Conservation (phyloP, 2,888 invertebrate species). For the Cheilosia impressa region DNA sequence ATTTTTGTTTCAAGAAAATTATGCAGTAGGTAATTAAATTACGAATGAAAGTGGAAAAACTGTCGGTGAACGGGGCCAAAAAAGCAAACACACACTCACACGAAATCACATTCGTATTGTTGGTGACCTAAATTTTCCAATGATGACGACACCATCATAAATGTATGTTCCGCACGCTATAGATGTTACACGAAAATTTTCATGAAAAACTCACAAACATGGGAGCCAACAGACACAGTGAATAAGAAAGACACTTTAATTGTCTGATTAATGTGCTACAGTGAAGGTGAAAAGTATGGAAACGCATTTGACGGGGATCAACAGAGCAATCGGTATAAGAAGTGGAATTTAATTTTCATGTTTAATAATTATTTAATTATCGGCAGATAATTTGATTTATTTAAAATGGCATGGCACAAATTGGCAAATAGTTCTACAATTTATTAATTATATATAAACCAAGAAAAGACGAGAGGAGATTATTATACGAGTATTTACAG, state of each 20-base stretch:
- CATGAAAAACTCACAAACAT: slow-evolving; percentile 50
- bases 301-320: neutral
- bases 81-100: slow-evolving; percentile 13
- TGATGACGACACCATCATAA: slow-evolving; percentile 61
- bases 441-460: no score
- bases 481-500: no score
- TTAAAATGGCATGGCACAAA: no score
- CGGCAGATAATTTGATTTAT: no score
- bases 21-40: slow-evolving; percentile 39
- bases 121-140: slow-evolving; percentile 64
- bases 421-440: no score
- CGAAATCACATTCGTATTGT: slow-evolving; percentile 34
- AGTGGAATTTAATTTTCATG: no score
- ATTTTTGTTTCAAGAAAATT: slow-evolving; percentile 1
- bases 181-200: slow-evolving; percentile 50
- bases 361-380: no score
- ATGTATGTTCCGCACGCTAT: slow-evolving; percentile 46
- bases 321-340: no score
- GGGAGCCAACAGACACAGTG: slow-evolving; percentile 35
- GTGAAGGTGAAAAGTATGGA: slow-evolving; percentile 1
- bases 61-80: slow-evolving; percentile 9
- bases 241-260: slow-evolving; percentile 24
- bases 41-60: slow-evolving; percentile 33
- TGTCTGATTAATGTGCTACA: slow-evolving; percentile 15
- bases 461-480: no score